Base-by-base conservation (phyloP, 2,888 invertebrate genomes). In the Tanytarsus gracilentus region DNA sequence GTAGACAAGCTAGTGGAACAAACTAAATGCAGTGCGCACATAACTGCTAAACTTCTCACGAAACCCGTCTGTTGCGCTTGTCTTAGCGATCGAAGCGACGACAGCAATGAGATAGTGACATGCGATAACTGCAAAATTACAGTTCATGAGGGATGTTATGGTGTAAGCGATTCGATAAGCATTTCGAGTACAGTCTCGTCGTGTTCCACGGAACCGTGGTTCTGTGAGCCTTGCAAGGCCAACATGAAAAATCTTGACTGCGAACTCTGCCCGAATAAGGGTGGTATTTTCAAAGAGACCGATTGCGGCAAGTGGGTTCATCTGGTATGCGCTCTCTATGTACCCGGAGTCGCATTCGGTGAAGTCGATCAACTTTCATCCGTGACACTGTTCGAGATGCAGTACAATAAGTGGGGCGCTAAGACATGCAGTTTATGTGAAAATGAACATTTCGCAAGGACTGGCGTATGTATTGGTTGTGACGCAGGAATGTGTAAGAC, bases 281-380 rank as follows among this genome's bases (percentile, higher is more conserved):
- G 85, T 75, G 94, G 87, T 65, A 96, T 85, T 73, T 97, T 84
- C 71, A 99, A 99, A 74, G 94, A 96, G 74, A 96, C 97, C 0
- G 96, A 96, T 77, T 91, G 93, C 53, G 95, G 96, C 6, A 91
- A 92, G 72, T 99, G 98, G 98, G 96, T 98, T 2, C 99, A 99
- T 75, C 76, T 99, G 58, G 88, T 98, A 3, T 99, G 99, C 76
- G 97, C 98, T 0, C 79, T 99, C 5, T 99, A 98, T 75, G 92
- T 96, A 7, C 96, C 95, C 14, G 97, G 96, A 11, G 94, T 98
- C 27, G 94, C 95, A 16, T 97, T 98, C 75, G 94, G 93, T 51
- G 96, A 98, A 78, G 90, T 88, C 62, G 93, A 94, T 70, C 86
- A 88, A 65, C 77, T 97, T 25, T 88, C 90, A 0, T 92, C 90